A percentile compares a stretch with the other conserved stretches of the same genome.
These are phyloP conservation scores for Pycnonotus jocosus DNA, from an alignment of 2,113 vertebrate genomes.

Conservation along the genomic window DNA sequence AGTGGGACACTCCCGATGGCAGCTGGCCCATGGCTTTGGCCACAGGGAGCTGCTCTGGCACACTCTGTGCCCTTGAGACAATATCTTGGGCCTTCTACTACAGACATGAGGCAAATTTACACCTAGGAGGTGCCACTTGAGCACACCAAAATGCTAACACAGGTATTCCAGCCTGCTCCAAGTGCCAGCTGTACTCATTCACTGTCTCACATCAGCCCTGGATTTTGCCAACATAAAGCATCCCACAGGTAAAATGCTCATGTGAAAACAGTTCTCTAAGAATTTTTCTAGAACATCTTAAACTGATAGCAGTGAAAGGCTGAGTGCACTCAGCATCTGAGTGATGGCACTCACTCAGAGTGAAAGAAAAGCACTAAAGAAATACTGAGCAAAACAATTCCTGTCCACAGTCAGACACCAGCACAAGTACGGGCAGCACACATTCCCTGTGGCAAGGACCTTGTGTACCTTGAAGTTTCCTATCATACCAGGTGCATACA, in stretches of 20 bases:
- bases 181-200: neutral
- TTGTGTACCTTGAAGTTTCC: neutral
- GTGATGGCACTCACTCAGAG: too few relatives aligned
- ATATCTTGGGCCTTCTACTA: neutral
- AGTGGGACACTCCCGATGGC: rapidly evolving
- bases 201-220: neutral
- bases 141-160: neutral
- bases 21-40: neutral
- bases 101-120: neutral
- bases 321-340: neutral
- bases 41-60: neutral
- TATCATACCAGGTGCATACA: neutral
- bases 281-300: neutral
- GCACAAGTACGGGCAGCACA: neutral
- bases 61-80: rapidly evolving
- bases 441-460: neutral
- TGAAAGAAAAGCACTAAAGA: neutral
- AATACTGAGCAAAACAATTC: neutral
- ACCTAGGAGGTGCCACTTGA: neutral
- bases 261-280: neutral
- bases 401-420: neutral
- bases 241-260: neutral
- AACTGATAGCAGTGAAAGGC: neutral
- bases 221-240: neutral
- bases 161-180: neutral